phyloP scores from a whole-genome alignment of 2,797 vertebrate genomes.

The Garrulus glandarius region DNA sequence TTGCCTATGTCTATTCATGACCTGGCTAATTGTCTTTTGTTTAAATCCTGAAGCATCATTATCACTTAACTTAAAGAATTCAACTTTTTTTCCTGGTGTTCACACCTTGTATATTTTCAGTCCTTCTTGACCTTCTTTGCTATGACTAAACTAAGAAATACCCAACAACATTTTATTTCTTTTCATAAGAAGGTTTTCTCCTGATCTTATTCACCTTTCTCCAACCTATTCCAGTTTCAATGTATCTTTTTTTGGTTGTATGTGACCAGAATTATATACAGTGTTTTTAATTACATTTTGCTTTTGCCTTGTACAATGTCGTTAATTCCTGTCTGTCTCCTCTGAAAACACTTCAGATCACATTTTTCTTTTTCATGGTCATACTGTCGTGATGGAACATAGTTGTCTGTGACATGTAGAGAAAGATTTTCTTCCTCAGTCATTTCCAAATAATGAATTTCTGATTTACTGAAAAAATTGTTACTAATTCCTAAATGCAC shows the following conservation, averaged over 20 bases:
- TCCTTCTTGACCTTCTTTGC: background rate
- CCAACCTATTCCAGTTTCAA: background rate
- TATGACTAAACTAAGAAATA: background rate
- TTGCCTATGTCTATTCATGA: background rate
- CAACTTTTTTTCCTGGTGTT: background rate
- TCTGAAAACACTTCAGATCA: background rate
- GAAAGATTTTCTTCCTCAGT: background rate
- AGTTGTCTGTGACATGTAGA: background rate
- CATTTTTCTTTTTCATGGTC: background rate
- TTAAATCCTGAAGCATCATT: background rate
- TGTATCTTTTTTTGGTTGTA: background rate
- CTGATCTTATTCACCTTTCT: background rate
- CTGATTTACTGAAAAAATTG: background rate
- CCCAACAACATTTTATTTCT: background rate
- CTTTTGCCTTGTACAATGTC: background rate
- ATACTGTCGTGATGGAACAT: background rate
- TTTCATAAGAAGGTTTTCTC: background rate
- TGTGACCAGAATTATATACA: background rate
- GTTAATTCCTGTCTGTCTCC: background rate
- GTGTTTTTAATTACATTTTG: background rate
- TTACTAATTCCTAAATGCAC: background rate
- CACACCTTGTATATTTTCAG: background rate
- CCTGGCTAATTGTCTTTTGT: background rate
- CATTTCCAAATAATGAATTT: background rate
- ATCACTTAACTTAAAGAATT: background rate